These are phyloP conservation scores for Coreius guichenoti DNA, from an alignment of 2,797 vertebrate genomes.

Conservation along the genomic window DNA sequence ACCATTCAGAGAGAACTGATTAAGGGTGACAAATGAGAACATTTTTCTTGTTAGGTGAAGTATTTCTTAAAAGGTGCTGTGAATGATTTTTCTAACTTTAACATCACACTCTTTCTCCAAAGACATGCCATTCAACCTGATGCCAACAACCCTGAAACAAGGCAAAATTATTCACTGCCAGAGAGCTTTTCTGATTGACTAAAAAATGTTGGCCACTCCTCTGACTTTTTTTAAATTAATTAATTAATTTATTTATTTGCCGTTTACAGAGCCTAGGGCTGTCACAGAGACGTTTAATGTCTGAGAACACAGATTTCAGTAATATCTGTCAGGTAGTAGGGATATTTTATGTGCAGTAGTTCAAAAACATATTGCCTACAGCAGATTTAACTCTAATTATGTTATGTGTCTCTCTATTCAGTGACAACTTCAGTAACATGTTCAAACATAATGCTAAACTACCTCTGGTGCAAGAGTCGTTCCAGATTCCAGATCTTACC, in stretches of 20 bases:
- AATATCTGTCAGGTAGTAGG: background rate
- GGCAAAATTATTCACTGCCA: background rate
- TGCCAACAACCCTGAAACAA: background rate
- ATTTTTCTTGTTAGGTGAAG: background rate
- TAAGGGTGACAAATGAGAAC: background rate
- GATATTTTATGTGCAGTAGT: background rate
- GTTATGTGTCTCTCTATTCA: background rate
- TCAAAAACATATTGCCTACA: background rate
- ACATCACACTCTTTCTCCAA: background rate
- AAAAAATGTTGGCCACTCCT: background rate
- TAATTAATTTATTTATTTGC: background rate
- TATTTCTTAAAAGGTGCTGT: background rate
- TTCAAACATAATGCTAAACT: background rate
- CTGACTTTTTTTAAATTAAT: background rate
- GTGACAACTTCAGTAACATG: background rate
- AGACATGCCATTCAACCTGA: background rate
- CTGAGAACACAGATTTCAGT: background rate
- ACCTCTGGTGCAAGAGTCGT: background rate
- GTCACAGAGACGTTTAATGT: background rate
- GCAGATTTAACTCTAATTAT: slow-evolving; percentile 2
- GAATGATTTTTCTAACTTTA: background rate
- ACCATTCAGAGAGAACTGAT: background rate
- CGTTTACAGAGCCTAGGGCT: background rate
- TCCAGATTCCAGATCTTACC: background rate
- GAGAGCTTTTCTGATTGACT: background rate